Percentiles rank a stretch among this genome's conserved stretches.
Conservation (phyloP, 2,888 invertebrate genomes). For the Drosophila percnosoma region DNA sequence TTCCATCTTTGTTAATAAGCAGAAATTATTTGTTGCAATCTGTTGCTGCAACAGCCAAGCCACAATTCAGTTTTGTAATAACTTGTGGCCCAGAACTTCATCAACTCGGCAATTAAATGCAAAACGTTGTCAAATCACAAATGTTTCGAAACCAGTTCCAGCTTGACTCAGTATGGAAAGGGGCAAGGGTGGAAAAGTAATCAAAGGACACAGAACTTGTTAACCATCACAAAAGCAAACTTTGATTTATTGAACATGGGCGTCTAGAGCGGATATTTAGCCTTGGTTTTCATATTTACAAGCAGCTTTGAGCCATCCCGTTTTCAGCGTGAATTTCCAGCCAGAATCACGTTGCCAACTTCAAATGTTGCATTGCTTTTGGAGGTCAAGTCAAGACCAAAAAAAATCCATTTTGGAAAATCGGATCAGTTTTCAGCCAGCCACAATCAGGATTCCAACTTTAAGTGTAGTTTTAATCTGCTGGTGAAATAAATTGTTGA, state of each 20-base stretch:
- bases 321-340: too few species aligned
- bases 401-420: neutral
- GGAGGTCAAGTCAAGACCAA: accelerated
- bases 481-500: neutral
- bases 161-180: neutral
- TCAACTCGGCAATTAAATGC: slow-evolving; percentile 16
- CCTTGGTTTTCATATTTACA: neutral
- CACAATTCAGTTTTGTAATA: neutral
- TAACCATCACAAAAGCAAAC: neutral
- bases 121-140: neutral
- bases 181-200: neutral
- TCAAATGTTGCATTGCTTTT: neutral
- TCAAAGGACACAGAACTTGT: slow-evolving; percentile 23
- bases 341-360: neutral
- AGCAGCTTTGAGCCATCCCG: too few species aligned
- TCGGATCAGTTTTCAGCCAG: neutral
- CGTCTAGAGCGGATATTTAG: neutral
- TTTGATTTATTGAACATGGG: slow-evolving; percentile 33
- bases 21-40: neutral
- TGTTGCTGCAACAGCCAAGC: neutral
- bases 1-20: neutral
- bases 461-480: neutral
- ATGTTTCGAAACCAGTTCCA: slow-evolving; percentile 8
- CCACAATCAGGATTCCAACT: neutral
- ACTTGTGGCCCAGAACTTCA: slow-evolving; percentile 3